Evolutionary conservation across 1,140 invertebrate genomes (phyloP).

Genomic region (Pantala flavescens): DNA sequence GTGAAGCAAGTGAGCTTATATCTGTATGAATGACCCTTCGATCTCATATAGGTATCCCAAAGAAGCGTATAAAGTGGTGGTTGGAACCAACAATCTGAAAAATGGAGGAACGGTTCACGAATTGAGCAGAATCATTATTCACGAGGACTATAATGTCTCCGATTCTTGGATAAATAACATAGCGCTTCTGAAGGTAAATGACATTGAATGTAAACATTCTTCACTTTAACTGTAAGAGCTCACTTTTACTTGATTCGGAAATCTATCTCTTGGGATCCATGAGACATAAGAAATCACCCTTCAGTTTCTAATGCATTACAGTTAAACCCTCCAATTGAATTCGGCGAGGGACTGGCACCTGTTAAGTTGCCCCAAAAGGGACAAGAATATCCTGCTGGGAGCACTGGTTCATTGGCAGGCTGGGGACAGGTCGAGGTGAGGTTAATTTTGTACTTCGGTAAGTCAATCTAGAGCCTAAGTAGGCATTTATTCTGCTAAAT

Average conservation of each 20-base stretch:
- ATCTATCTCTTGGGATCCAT: too few relatives aligned
- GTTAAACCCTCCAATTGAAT: not conserved
- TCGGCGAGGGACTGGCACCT: not conserved
- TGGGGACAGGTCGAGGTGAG: not conserved
- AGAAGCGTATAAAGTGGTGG: not conserved
- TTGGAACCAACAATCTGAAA: not conserved
- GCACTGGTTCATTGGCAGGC: not conserved
- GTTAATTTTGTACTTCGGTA: not conserved
- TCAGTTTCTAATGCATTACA: not conserved
- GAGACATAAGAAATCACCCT: too few relatives aligned
- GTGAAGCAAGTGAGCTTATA: too few relatives aligned
- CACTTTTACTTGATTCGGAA: too few relatives aligned
- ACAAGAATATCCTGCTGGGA: not conserved
- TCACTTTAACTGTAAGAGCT: too few relatives aligned
- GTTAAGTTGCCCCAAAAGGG: not conserved
- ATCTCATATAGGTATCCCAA: too few relatives aligned
- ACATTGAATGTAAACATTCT: too few relatives aligned
- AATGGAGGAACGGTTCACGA: not conserved
- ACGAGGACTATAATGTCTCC: constrained; percentile 13
- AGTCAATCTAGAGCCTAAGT: too few relatives aligned
- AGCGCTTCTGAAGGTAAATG: not conserved
- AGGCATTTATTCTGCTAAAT: too few relatives aligned
- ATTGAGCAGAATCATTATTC: constrained; percentile 12
- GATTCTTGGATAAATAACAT: constrained; percentile 19
- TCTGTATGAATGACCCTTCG: too few relatives aligned